Evolutionary conservation across 2,797 vertebrate species (phyloP).

Genomic region (Eidolon dupreanum): DNA sequence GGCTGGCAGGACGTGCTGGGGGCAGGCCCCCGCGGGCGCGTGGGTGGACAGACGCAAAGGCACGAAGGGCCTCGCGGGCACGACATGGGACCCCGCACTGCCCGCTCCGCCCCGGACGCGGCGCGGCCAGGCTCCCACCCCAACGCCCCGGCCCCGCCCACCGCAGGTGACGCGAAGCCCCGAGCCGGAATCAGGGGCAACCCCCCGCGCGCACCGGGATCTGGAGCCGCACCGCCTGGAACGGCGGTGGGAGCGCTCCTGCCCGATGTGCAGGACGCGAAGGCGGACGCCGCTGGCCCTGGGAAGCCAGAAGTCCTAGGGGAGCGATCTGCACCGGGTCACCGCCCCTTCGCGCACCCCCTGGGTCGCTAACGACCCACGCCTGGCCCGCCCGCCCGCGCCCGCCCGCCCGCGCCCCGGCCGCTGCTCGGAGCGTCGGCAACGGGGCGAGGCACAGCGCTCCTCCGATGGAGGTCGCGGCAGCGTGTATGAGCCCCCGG

Average conservation of each 20-base stretch:
- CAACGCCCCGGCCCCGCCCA: neutral
- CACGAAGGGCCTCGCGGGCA: neutral
- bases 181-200: neutral
- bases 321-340: neutral
- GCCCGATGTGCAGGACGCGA: neutral
- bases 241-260: too few relatives aligned
- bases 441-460: rapidly evolving
- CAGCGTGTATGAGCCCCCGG: rapidly evolving
- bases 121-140: neutral
- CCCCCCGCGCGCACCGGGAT: rapidly evolving
- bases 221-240: too few relatives aligned
- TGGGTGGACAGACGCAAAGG: neutral
- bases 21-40: neutral
- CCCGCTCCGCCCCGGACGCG: neutral
- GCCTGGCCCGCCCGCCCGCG: neutral
- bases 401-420: too few relatives aligned
- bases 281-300: neutral
- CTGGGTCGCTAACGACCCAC: rapidly evolving
- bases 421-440: neutral
- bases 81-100: rapidly evolving
- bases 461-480: rapidly evolving
- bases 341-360: neutral
- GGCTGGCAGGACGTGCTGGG: neutral
- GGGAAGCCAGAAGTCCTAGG: neutral
- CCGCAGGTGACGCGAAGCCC: neutral